Conservation (phyloP, 2,888 invertebrate species). For the Drosophila colorata region DNA sequence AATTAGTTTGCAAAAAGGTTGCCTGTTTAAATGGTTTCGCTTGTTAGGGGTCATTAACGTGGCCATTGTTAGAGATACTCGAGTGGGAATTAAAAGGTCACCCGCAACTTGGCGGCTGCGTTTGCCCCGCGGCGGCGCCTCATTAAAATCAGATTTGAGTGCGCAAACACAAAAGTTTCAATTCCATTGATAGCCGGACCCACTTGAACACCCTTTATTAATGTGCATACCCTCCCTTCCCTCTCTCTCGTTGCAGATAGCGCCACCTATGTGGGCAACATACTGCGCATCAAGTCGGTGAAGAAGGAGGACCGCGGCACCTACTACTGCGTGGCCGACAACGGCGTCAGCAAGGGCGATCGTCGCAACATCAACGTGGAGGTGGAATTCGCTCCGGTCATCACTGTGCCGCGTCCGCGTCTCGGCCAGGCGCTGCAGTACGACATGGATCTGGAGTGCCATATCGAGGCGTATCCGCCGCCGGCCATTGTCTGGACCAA, state of each 20-base stretch:
- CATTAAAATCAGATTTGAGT: slow-evolving; percentile 68
- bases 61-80: slow-evolving; percentile 65
- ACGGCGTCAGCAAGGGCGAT: slow-evolving; percentile 94
- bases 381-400: slow-evolving; percentile 95
- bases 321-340: slow-evolving; percentile 96
- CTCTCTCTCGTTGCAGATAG: slow-evolving; percentile 79
- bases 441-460: slow-evolving; percentile 97
- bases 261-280: slow-evolving; percentile 89
- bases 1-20: slow-evolving; percentile 24
- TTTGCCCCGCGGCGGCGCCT: slow-evolving; percentile 25
- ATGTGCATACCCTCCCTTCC: slow-evolving; percentile 4
- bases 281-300: slow-evolving; percentile 91
- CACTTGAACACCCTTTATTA: slow-evolving; percentile 50
- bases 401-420: slow-evolving; percentile 93
- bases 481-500: slow-evolving; percentile 97
- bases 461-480: slow-evolving; percentile 97
- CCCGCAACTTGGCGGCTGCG: slow-evolving; percentile 61
- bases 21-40: slow-evolving; percentile 67
- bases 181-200: slow-evolving; percentile 50
- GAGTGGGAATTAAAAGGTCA: slow-evolving; percentile 63
- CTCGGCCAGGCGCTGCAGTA: slow-evolving; percentile 95
- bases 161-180: slow-evolving; percentile 68
- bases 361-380: slow-evolving; percentile 94
- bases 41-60: slow-evolving; percentile 83
- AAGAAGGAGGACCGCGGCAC: slow-evolving; percentile 96